These are phyloP conservation scores for Pseudopleuronectes americanus DNA, from an alignment of 2,797 vertebrate species.

Conservation along the genomic window DNA sequence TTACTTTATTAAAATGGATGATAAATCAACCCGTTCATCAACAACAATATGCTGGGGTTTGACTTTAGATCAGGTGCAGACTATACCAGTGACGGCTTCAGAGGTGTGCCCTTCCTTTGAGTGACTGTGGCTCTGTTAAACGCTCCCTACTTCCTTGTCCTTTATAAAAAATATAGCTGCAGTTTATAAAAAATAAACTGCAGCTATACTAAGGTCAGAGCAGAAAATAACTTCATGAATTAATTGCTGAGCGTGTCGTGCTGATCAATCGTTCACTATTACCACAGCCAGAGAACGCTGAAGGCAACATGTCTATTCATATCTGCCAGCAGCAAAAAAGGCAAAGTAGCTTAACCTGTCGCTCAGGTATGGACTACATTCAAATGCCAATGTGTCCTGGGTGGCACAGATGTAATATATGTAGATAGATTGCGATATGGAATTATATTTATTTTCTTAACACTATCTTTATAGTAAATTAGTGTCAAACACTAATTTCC, in stretches of 20 bases:
- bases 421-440: neutral
- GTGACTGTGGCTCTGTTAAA: constrained; percentile 36
- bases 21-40: constrained; percentile 41
- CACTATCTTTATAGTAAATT: too few species aligned
- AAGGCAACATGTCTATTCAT: constrained; percentile 42
- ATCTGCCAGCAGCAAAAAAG: constrained; percentile 34
- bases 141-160: constrained; percentile 56
- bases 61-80: constrained; percentile 5
- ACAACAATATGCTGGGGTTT: neutral
- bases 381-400: constrained; percentile 15
- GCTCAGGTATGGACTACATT: neutral
- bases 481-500: too few species aligned
- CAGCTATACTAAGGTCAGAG: constrained; percentile 63
- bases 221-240: constrained; percentile 76
- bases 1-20: constrained; percentile 26
- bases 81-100: neutral
- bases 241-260: constrained; percentile 72
- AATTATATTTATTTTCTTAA: neutral
- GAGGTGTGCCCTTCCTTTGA: constrained; percentile 22
- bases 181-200: constrained; percentile 57
- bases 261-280: constrained; percentile 66
- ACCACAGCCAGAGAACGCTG: constrained; percentile 35
- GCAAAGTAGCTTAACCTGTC: too few species aligned
- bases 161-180: too few species aligned
- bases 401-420: neutral